Conservation (phyloP, 2,797 vertebrate species). For the Euthynnus affinis region DNA sequence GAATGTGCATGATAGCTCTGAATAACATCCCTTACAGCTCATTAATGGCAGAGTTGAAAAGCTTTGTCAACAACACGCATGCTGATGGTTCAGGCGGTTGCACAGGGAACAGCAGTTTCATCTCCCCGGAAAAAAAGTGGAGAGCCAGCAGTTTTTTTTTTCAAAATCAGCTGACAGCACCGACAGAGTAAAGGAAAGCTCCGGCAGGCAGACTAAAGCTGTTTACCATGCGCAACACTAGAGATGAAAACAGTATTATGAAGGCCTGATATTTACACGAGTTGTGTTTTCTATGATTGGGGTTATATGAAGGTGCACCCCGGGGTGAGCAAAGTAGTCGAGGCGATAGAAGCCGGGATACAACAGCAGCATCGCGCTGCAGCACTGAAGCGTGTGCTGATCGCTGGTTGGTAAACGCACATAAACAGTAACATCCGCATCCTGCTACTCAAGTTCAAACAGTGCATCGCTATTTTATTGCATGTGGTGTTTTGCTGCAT, state of each 20-base stretch:
- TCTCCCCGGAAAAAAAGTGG: constrained; percentile 69
- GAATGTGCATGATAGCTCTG: constrained; percentile 6
- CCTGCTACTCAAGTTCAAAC: constrained; percentile 18
- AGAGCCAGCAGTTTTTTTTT: constrained; percentile 74
- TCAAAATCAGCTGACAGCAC: constrained; percentile 77
- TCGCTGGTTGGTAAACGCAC: constrained; percentile 15
- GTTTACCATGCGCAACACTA: constrained; percentile 35
- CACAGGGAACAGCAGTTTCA: constrained; percentile 59
- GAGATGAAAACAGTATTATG: not conserved
- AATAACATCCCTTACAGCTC: constrained; percentile 5
- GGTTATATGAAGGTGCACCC: not conserved
- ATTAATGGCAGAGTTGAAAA: constrained; percentile 54
- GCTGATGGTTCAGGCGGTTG: constrained; percentile 58
- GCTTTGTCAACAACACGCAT: constrained; percentile 72
- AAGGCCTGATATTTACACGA: not conserved
- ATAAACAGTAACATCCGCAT: not conserved
- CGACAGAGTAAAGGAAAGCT: constrained; percentile 45
- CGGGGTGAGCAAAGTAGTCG: constrained; percentile 4
- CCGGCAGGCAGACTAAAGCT: constrained; percentile 17
- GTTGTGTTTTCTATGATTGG: not conserved
- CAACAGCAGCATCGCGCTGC: constrained; percentile 58
- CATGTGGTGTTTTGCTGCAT: not conserved
- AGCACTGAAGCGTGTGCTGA: constrained; percentile 51
- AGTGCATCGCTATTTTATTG: not conserved
- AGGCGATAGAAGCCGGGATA: constrained; percentile 10